A percentile compares a stretch with the other conserved stretches of the same genome.
Evolutionary conservation across 2,797 vertebrate genomes (phyloP).

Genomic region (Clamator glandarius): DNA sequence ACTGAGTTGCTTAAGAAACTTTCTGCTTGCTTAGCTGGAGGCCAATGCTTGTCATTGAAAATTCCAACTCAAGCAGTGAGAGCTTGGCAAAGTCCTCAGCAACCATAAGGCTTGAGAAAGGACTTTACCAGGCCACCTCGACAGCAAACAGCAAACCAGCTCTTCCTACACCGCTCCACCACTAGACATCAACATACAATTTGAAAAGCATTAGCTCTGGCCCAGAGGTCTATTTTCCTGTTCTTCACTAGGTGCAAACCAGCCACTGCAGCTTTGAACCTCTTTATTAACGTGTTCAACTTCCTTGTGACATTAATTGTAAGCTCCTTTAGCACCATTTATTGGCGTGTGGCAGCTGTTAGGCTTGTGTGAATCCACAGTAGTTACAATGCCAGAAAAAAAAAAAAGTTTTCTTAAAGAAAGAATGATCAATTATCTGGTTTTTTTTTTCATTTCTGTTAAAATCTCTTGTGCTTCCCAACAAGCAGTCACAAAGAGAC

Average conservation of each 20-base stretch:
- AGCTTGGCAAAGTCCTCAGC: background rate
- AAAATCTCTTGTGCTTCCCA: background rate
- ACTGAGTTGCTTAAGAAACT: background rate
- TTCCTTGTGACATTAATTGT: background rate
- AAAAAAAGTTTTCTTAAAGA: background rate
- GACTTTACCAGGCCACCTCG: background rate
- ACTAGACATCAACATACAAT: background rate
- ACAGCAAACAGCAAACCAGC: background rate
- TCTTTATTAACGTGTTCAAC: background rate
- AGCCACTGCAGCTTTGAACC: background rate
- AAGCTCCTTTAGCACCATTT: background rate
- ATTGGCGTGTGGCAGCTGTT: background rate
- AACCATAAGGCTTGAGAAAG: background rate
- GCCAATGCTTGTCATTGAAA: background rate
- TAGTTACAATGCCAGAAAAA: background rate
- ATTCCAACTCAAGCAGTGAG: background rate
- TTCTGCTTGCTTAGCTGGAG: background rate
- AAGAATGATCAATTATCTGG: background rate
- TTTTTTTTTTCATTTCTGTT: background rate
- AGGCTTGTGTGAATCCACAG: background rate
- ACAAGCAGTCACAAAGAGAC: background rate
- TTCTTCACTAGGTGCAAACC: background rate
- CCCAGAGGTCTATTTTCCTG: constrained; percentile 5
- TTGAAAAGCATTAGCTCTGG: background rate
- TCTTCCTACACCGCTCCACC: background rate